Percentiles rank a stretch among this genome's conserved stretches.
Evolutionary conservation across 2,888 invertebrate species (phyloP).

Genomic region (Pristionchus arcanus): DNA sequence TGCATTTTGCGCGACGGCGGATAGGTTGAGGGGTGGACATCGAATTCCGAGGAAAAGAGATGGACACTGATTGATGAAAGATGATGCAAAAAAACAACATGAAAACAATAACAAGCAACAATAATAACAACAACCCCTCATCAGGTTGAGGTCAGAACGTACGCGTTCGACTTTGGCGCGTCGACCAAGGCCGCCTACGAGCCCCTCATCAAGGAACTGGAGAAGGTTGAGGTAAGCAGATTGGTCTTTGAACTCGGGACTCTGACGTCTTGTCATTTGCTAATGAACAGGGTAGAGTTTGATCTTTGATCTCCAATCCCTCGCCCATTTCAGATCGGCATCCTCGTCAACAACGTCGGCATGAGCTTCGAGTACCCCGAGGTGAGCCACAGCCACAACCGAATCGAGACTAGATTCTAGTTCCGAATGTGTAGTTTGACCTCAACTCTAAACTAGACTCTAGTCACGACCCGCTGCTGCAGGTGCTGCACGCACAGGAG

Average conservation of each 20-base stretch:
- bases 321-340: conserved; percentile 56
- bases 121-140: neutral
- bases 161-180: conserved; percentile 70
- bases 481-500: conserved; percentile 71
- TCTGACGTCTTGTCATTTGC: too few relatives aligned
- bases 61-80: too few relatives aligned
- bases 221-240: conserved; percentile 68
- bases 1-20: neutral
- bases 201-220: conserved; percentile 69
- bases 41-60: neutral
- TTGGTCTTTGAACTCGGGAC: neutral
- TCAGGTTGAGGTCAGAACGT: conserved; percentile 71
- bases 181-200: conserved; percentile 70
- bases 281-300: too few relatives aligned
- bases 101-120: too few relatives aligned
- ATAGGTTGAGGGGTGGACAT: neutral
- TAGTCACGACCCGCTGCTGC: conserved; percentile 9
- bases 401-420: neutral
- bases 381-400: conserved; percentile 69
- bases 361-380: conserved; percentile 91
- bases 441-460: conserved; percentile 29
- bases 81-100: too few relatives aligned
- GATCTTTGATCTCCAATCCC: neutral
- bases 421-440: conserved; percentile 20
- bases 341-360: conserved; percentile 91